A percentile compares a stretch with the other conserved stretches of the same genome.
phyloP scores from a whole-genome alignment of 1,140 invertebrate genomes.

The Schlechtendalia chinensis region DNA sequence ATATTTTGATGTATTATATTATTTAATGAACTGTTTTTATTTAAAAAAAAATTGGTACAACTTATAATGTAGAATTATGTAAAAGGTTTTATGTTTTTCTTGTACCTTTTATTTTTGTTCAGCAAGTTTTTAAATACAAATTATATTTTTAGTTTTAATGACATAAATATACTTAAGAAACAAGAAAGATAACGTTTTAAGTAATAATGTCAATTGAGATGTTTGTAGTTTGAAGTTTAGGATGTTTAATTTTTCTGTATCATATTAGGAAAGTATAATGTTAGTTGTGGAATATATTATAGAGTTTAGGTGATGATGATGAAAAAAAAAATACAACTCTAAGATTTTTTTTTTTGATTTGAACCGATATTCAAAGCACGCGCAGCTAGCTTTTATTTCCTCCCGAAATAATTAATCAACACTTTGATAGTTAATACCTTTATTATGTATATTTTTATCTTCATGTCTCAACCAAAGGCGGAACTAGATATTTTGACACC shows the following conservation, averaged over 20 bases:
- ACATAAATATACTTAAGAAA: background rate
- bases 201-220: background rate
- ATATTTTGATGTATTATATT: background rate
- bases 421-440: too few species aligned
- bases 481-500: too few species aligned
- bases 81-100: background rate
- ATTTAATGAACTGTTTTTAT: background rate
- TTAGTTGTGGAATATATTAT: background rate
- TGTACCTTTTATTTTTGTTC: background rate
- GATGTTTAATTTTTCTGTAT: background rate
- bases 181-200: background rate
- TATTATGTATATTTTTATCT: too few species aligned
- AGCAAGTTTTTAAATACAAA: background rate
- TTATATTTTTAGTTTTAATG: background rate
- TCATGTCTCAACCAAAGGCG: too few species aligned
- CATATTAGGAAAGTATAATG: background rate
- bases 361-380: too few species aligned
- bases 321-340: too few species aligned
- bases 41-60: background rate
- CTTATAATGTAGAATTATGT: background rate
- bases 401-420: too few species aligned
- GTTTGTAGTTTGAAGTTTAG: background rate
- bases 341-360: too few species aligned
- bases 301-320: too few species aligned
- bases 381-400: too few species aligned